Base-by-base conservation (phyloP, 2,888 invertebrate species). In the Pseudoips prasinana region DNA sequence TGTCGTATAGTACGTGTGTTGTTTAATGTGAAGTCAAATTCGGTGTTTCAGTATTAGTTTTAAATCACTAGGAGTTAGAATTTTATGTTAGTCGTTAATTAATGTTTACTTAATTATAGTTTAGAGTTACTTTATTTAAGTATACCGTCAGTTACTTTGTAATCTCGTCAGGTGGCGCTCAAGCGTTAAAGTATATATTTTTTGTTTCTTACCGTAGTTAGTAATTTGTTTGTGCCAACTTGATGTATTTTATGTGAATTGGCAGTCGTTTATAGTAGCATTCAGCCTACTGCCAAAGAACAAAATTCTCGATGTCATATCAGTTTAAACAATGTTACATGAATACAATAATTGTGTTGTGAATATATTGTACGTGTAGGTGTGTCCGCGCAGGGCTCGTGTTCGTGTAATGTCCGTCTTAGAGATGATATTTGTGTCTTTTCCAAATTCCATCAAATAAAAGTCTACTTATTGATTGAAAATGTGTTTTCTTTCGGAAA, bases 1-100 rank as follows among this genome's bases (percentile, higher is more conserved):
- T 20, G 59, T 68, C 46, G 43, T 48, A 33, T 56, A 52, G 51
- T 67, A 64, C 61, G 68, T 73, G 76, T 81, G 67, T 66, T 73
- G 76, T 76, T 61, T 42, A 46, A 47, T 68, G 70, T 78, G 63
- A 66, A 76, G 68, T 73, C 62, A 61, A 65, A 77, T 47, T 52
- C 58, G 65, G 66, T 79, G 67, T 78, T 69, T 69, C 80, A 85
- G 83, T 84, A 83, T 85, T 86, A 80, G 80, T 77, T 79, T 76
- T 77, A 81, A 83, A 81, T 81, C 71, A 68, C 58, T 83, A 83
- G 83, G 68, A 70, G 76, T 79, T 82, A 79, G 73, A 73, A 61
- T 76, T 78, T 85, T 84, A 81, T 83, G 77, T 85, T 84, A 85
- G 84, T 77, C 61, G 80, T 83, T 85, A 82, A 77, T 82, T 85